Conservation (phyloP, 1,140 invertebrate species). For the Caenorhabditis tropicalis region DNA sequence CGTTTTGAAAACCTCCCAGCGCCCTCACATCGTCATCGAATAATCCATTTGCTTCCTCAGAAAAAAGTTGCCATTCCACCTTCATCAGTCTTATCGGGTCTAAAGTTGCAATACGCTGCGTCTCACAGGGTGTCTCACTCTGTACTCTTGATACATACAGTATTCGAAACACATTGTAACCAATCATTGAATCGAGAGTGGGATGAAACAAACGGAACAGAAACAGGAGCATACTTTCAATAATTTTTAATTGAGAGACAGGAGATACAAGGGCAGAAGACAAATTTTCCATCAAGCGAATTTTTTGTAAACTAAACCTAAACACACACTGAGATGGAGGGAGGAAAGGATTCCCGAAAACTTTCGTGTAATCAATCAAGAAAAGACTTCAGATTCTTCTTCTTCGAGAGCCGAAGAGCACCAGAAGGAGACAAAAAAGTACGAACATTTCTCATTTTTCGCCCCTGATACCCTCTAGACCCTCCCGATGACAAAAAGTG, state of each 20-base stretch:
- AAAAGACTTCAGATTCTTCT: background rate
- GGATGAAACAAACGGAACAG: background rate
- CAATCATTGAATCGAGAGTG: background rate
- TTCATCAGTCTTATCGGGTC: conserved; percentile 18
- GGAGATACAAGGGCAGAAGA: background rate
- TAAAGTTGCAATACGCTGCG: conserved; percentile 2
- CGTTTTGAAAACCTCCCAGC: conserved; percentile 10
- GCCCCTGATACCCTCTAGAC: background rate
- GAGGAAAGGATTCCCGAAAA: background rate
- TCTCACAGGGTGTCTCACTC: background rate
- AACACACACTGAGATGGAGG: background rate
- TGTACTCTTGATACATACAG: background rate
- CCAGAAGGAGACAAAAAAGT: background rate
- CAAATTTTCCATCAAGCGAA: background rate
- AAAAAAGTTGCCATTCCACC: conserved; percentile 17
- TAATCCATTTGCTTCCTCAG: background rate
- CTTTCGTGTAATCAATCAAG: background rate
- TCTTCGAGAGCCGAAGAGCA: background rate
- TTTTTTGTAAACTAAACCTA: background rate
- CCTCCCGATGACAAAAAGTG: background rate
- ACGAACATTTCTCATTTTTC: conserved; percentile 27
- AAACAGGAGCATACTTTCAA: background rate
- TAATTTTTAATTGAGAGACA: too few relatives aligned
- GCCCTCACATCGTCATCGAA: background rate
- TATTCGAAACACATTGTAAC: background rate